A percentile compares a stretch with the other conserved stretches of the same genome.
Evolutionary conservation across 2,888 invertebrate species (phyloP).

Genomic region (Clitarchus hookeri): DNA sequence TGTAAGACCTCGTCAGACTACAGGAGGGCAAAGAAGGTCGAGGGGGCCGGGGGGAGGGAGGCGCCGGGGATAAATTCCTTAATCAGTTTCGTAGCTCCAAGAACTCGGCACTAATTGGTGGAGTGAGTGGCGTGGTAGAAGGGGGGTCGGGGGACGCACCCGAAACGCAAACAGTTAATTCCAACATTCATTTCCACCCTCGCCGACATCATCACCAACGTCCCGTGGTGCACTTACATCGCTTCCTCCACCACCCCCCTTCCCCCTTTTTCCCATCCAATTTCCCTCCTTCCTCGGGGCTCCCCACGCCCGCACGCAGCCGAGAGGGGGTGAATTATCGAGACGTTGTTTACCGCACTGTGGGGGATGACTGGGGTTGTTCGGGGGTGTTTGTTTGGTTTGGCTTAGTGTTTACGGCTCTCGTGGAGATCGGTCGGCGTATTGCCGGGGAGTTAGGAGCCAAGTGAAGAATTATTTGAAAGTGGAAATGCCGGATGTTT

Average conservation of each 20-base stretch:
- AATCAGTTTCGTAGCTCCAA: slow-evolving; percentile 7
- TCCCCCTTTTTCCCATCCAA: too few relatives aligned
- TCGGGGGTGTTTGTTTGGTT: not conserved
- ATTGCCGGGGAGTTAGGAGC: too few relatives aligned
- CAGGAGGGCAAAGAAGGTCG: not conserved
- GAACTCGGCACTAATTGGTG: not conserved
- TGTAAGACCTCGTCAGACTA: too few relatives aligned
- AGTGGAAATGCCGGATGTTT: too few relatives aligned
- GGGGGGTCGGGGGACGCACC: not conserved
- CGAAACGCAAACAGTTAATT: slow-evolving; percentile 14
- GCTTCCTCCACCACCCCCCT: not conserved
- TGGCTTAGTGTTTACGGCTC: not conserved
- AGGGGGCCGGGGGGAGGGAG: not conserved
- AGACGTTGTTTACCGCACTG: not conserved
- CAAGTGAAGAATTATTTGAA: too few relatives aligned
- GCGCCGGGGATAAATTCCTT: not conserved
- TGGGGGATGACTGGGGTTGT: not conserved
- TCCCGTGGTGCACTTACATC: not conserved
- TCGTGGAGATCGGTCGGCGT: not conserved
- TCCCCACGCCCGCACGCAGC: not conserved
- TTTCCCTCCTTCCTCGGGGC: not conserved
- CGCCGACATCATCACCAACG: not conserved
- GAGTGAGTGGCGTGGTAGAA: not conserved
- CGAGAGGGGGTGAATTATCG: not conserved
- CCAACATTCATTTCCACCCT: slow-evolving; percentile 10